Evolutionary conservation across 1,140 invertebrate species (phyloP), one percentile per base, ranked within the genome.

Genomic region (Apis cerana): DNA sequence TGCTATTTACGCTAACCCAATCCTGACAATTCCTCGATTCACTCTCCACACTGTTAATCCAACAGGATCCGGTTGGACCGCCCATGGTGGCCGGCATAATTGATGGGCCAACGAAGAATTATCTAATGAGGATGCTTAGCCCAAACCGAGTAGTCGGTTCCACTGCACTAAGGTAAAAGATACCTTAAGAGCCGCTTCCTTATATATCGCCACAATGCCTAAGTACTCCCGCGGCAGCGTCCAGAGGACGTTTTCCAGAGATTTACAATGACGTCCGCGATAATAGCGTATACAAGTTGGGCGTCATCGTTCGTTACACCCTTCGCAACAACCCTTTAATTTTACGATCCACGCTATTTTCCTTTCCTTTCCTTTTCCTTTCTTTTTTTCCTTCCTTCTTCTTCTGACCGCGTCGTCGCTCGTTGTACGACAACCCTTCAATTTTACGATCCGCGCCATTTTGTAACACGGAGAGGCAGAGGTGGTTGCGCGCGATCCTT

Each of bases 101-200:
- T 64, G 77, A 88, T 69, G 69, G 58, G 70, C 77, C 80, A 71
- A 58, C 61, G 74, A 15, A 43, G 71, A 86, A 88, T 87, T 87
- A 84, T 88, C 77, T 88, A 88, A 87, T 87, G 77, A 87, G 85
- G 64, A 78, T 84, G 64, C 82, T 88, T 71, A 78, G 65, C 19
- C 48, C 68, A 59, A 76, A 48, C 77, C 33, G 78, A 84, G 82
- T 75, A 88, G 84, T 81, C 74, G 52, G 65, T 59, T 87, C 74
- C 58, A 81, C 2, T 33, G 1, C 77, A 84, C 82, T 70, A 59
- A 27, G 23, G 56, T 74, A 61, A 78, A 43, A 87, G 82, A 80
- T 87, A 77, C 23, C 64, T 52, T 12, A 43, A 43, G 43, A 75
- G 48, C 62, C 65, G 74, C 54, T 84, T 80, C 80, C 84, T 79